Evolutionary conservation across 2,888 invertebrate genomes (phyloP).

Genomic region (Drosophila mulleri): DNA sequence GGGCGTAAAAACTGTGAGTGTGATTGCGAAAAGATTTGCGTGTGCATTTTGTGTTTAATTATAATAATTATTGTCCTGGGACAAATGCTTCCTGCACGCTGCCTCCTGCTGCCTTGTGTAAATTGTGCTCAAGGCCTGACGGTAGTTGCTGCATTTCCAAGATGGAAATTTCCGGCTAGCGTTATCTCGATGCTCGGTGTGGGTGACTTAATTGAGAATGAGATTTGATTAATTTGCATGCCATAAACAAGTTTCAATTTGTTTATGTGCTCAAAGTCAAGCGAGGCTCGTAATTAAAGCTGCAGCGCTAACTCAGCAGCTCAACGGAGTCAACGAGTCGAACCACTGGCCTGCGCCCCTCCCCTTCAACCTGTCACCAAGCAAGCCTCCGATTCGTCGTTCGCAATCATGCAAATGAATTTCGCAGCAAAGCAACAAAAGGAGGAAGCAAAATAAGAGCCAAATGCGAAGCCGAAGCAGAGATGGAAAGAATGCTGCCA

Average conservation of each 20-base stretch:
- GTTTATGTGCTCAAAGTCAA: slow-evolving; percentile 68
- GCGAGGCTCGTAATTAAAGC: slow-evolving; percentile 65
- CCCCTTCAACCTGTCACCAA: neutral
- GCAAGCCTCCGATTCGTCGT: neutral
- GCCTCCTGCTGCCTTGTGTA: slow-evolving; percentile 3
- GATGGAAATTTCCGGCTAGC: slow-evolving; percentile 36
- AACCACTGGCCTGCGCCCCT: neutral
- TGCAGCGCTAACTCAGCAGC: slow-evolving; percentile 32
- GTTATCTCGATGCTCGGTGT: slow-evolving; percentile 19
- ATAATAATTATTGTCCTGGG: slow-evolving; percentile 40
- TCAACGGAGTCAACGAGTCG: slow-evolving; percentile 2
- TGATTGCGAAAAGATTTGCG: slow-evolving; percentile 20
- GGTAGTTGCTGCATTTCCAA: slow-evolving; percentile 16
- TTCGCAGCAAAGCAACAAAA: slow-evolving; percentile 13
- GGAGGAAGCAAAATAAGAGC: neutral
- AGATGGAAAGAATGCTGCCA: slow-evolving; percentile 48
- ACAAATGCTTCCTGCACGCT: slow-evolving; percentile 1
- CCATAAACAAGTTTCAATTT: slow-evolving; percentile 78
- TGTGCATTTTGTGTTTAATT: slow-evolving; percentile 39
- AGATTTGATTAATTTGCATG: slow-evolving; percentile 78
- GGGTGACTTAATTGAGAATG: slow-evolving; percentile 66
- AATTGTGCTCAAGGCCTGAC: slow-evolving; percentile 7
- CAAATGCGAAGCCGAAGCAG: neutral
- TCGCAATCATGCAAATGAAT: slow-evolving; percentile 47
- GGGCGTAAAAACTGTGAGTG: neutral